Evolutionary conservation across 2,113 vertebrate genomes (phyloP).

Genomic region (Pristiophorus japonicus): DNA sequence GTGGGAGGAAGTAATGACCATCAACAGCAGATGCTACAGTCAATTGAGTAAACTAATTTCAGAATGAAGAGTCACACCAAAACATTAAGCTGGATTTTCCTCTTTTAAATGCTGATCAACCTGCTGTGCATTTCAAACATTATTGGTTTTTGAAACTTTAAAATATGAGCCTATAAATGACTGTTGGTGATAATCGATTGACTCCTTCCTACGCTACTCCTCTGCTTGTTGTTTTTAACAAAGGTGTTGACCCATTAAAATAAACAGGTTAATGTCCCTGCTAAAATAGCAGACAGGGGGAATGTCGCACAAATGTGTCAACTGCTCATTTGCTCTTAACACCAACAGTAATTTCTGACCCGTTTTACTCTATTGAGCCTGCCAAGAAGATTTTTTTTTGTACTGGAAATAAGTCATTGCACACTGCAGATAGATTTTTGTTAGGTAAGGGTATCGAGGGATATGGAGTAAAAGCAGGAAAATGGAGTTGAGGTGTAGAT

Average conservation of each 20-base stretch:
- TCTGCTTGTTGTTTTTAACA: neutral
- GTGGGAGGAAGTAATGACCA: neutral
- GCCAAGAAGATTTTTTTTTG: neutral
- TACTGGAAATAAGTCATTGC: neutral
- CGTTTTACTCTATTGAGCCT: neutral
- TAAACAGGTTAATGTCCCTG: neutral
- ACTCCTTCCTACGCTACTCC: neutral
- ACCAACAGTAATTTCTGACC: neutral
- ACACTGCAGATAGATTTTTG: neutral
- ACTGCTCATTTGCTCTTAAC: neutral
- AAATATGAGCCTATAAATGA: neutral
- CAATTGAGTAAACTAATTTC: neutral
- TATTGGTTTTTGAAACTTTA: neutral
- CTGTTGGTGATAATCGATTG: no score
- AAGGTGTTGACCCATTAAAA: neutral
- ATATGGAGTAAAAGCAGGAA: neutral
- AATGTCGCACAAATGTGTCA: neutral
- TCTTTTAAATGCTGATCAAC: neutral
- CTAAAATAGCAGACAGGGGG: neutral
- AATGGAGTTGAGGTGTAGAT: neutral
- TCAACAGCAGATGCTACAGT: neutral
- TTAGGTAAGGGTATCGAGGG: neutral
- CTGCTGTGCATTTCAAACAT: neutral
- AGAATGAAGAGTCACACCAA: neutral
- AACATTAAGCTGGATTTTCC: neutral